Evolutionary conservation across 2,113 vertebrate species (phyloP), one percentile per base, ranked within the genome.

Genomic region (Progne subis): DNA sequence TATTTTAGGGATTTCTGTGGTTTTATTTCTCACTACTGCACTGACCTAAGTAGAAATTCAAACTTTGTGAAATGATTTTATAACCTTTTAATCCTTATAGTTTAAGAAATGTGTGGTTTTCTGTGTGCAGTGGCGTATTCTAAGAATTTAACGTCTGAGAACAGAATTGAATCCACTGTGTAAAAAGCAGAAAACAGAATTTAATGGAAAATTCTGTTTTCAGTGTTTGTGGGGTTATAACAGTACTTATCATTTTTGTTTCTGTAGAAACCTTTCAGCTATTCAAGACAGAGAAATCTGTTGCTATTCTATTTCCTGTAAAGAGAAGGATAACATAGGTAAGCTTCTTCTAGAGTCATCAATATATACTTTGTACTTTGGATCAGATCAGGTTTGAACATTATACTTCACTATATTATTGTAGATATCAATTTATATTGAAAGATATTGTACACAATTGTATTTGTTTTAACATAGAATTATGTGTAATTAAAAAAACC

Each of bases 291-390:
- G 98, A 96, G 97, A 98, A 97, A 98, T 99, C 78, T 98, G 98
- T 96, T 98, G 97, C 96, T 98, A 99, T 96, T 99, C 98, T 25
- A 98, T 98, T 98, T 99, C 98, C 57, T 98, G 98, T 96, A 98
- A 98, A 98, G 98, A 98, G 97, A 98, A 98, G 97, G 98, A 99
- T 98, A 98, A 99, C 95, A 98, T 98, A 49, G 98, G 98, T 98
- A 97, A 98, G 98, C 80, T 90, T 64, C 18, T 70, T 90, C 49
- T 60, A 47, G 25, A 20, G 37, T 83, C 12, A 46, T 88, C 53
- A 49, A 3, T 46, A 3, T 78, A 14, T 83, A 17, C 31, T 59
- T 80, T 67, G 18, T 59, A 43, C 9, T 65, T 90, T 59, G 6
- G 15, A 56, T 81, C 43, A 60, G 21, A 56, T 68, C n/a, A 60